Evolutionary conservation across 1,140 invertebrate species (phyloP).

Genomic region (Panagrolaimus sp.): DNA sequence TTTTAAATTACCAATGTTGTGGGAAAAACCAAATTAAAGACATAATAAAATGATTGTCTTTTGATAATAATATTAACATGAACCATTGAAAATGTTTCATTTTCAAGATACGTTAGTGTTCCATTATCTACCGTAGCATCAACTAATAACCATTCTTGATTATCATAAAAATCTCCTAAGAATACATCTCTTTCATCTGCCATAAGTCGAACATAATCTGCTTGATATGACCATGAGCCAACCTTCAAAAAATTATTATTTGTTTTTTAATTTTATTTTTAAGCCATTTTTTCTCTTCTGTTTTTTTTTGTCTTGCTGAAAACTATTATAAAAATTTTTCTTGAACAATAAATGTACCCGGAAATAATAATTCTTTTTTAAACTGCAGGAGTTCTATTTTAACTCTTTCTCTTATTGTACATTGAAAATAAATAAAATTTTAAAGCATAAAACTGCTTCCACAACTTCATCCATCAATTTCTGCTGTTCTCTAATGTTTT

Average conservation of each 20-base stretch:
- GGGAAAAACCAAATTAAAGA: constrained; percentile 57
- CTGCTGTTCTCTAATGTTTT: no score
- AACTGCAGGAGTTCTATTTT: no score
- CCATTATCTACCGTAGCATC: constrained; percentile 49
- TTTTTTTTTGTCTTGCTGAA: no score
- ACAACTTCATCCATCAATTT: no score
- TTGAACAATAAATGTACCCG: no score
- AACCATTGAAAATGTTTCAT: constrained; percentile 54
- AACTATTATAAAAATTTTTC: no score
- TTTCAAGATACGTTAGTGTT: constrained; percentile 46
- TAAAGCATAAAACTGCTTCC: no score
- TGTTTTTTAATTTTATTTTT: neutral
- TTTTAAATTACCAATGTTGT: constrained; percentile 48
- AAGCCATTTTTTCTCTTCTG: no score
- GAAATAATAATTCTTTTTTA: no score
- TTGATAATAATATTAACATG: constrained; percentile 42
- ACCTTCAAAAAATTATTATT: constrained; percentile 36
- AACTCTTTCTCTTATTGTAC: no score
- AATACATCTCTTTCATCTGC: constrained; percentile 53
- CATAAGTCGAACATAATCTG: constrained; percentile 46
- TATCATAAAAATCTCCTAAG: constrained; percentile 56
- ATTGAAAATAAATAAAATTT: no score
- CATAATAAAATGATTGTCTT: constrained; percentile 56
- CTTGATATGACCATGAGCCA: constrained; percentile 56
- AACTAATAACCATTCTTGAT: constrained; percentile 52